These are phyloP conservation scores for Lithophane ornitopus DNA, from an alignment of 2,888 invertebrate species.

Conservation along the genomic window DNA sequence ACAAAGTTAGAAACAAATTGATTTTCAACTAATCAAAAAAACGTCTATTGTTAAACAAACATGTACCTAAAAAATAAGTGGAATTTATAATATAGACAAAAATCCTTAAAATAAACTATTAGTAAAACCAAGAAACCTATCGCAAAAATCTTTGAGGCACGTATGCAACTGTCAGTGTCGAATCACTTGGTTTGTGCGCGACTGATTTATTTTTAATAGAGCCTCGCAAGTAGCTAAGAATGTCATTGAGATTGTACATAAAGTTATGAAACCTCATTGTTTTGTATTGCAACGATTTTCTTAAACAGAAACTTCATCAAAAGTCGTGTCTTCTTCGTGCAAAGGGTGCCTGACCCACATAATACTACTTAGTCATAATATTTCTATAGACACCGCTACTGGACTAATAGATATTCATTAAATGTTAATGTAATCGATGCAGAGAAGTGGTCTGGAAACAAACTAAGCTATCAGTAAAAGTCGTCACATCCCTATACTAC, in stretches of 20 bases:
- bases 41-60: neutral
- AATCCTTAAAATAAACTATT: constrained; percentile 24
- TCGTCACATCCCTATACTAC: neutral
- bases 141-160: constrained; percentile 40
- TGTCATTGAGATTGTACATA: constrained; percentile 1
- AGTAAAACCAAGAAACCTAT: constrained; percentile 38
- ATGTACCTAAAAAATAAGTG: neutral
- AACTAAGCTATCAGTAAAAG: neutral
- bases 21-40: constrained; percentile 3
- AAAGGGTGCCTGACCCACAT: neutral
- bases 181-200: constrained; percentile 3
- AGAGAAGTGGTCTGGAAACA: neutral
- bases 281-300: neutral
- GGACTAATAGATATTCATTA: neutral
- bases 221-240: neutral
- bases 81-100: neutral
- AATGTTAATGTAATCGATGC: neutral
- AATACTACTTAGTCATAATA: neutral
- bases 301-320: neutral
- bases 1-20: neutral
- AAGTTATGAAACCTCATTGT: constrained; percentile 26
- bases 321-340: neutral
- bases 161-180: constrained; percentile 45
- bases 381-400: neutral
- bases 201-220: constrained; percentile 48